Conservation (phyloP, 1,140 invertebrate species). For the Sitophilus oryzae region DNA sequence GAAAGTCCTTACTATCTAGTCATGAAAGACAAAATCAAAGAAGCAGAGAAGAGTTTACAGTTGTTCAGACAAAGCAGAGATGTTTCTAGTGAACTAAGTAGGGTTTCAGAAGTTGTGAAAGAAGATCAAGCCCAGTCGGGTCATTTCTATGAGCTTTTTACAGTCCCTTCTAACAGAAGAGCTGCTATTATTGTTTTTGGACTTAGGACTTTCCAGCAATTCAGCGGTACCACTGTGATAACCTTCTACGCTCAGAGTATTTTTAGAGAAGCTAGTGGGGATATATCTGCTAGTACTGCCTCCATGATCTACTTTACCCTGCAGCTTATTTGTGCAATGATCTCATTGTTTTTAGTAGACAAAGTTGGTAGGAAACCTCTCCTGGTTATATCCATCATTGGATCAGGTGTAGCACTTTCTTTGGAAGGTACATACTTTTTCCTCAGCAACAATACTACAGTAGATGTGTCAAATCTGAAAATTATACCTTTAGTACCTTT, state of each 20-base stretch:
- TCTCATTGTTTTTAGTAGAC: constrained; percentile 63
- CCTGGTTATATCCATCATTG: constrained; percentile 55
- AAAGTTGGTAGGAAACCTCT: constrained; percentile 62
- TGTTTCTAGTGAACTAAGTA: constrained; percentile 55
- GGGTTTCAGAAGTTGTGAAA: constrained; percentile 48
- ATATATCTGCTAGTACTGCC: constrained; percentile 30
- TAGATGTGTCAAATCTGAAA: constrained; percentile 25
- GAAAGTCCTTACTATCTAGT: constrained; percentile 72
- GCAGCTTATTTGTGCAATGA: constrained; percentile 58
- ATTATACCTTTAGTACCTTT: constrained; percentile 60
- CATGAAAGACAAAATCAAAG: constrained; percentile 50
- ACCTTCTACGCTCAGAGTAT: constrained; percentile 71
- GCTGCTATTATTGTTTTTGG: constrained; percentile 58
- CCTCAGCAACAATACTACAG: constrained; percentile 44
- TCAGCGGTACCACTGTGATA: constrained; percentile 67
- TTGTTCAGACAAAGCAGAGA: constrained; percentile 55
- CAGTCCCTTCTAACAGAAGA: constrained; percentile 49
- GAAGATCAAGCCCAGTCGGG: constrained; percentile 14
- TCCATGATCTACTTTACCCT: constrained; percentile 59
- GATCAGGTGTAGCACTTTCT: constrained; percentile 50
- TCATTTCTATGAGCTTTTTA: constrained; percentile 15
- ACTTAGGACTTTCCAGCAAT: constrained; percentile 67
- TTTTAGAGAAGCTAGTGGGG: constrained; percentile 52
- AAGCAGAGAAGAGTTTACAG: constrained; percentile 56
- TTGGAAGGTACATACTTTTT: constrained; percentile 57